Evolutionary conservation across 2,113 vertebrate species (phyloP), one percentile per base, ranked within the genome.

Genomic region (Pomatostomus ruficeps): DNA sequence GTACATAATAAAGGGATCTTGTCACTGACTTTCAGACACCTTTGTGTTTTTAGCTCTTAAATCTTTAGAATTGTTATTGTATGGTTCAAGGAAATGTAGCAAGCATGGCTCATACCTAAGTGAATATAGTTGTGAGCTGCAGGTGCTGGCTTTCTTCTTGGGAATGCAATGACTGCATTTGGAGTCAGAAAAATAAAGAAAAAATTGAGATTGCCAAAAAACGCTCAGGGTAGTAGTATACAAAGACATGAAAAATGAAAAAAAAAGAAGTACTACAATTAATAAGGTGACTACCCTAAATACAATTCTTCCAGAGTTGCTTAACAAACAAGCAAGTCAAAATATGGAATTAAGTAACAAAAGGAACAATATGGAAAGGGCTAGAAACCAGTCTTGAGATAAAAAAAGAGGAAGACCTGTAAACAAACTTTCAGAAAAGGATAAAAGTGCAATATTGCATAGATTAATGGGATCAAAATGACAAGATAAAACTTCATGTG

Each of bases 241-340:
- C 43, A 91, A 82, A 88, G 61, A 88, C 8, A 94, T 80, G 85
- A 33, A 88, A 95, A 97, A 95, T 55, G 52, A 67, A 71, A 55
- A n/a, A 63, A 70, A 38, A 78, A 95, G 5, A 91, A 35, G 12
- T 7, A 86, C 94, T 96, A 38, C 42, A 93, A 26, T 94, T 94
- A 87, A 80, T 83, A 80, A 94, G 8, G 17, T 58, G 23, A 72
- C 25, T 79, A 82, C 19, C 15, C 59, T 89, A 75, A 73, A 46
- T 70, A 35, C 7, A 86, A 38, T 93, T 94, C 54, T 13, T 14
- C 42, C 21, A 88, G 85, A 97, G 67, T 13, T 35, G 14, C 52
- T 96, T 93, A 94, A 93, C 40, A 92, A 85, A 96, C 46, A 96
- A 86, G 18, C 33, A 65, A 33, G 45, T 73, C 36, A 89, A 96